Base-by-base conservation (phyloP, 2,888 invertebrate species). In the Clunio marinus region DNA sequence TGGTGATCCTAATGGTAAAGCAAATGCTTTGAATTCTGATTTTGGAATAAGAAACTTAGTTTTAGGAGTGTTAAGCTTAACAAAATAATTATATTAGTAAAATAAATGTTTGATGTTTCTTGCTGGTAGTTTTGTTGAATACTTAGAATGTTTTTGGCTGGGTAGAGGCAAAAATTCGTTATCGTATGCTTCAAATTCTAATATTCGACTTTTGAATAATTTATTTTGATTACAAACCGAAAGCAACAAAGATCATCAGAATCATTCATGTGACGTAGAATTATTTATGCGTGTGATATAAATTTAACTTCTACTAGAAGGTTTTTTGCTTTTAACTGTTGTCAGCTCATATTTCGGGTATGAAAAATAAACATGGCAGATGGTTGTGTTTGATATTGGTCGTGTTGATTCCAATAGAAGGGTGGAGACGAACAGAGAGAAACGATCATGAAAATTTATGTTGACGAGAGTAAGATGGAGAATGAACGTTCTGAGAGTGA, bases 221-320 rank as follows among this genome's bases (percentile, higher is more conserved):
- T n/a, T n/a, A n/a, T n/a, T n/a, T n/a, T n/a, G n/a, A n/a, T n/a
- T n/a, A n/a, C n/a, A n/a, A n/a, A n/a, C n/a, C n/a, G n/a, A n/a
- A n/a, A n/a, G n/a, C n/a, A n/a, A n/a, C n/a, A n/a, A n/a, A n/a
- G n/a, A n/a, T n/a, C n/a, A n/a, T n/a, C n/a, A n/a, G n/a, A n/a
- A n/a, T n/a, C n/a, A n/a, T n/a, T n/a, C 41, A 15, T 41, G 41
- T 41, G 41, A 41, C 41, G 41, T 3, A 2, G 41, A 41, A 41
- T 41, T 41, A 41, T 41, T 41, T 41, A 41, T 41, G 41, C 41
- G 41, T 41, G 41, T 15, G 41, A 41, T 41, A 41, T n/a, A 41
- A 41, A 41, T 41, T 5, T 32, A 32, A 32, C 41, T 41, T 32
- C 32, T 10, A 32, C 10, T 15, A 15, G 41, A n/a, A n/a, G 5